phyloP scores from a whole-genome alignment of 2,797 vertebrate genomes.

The Rhincodon typus region DNA sequence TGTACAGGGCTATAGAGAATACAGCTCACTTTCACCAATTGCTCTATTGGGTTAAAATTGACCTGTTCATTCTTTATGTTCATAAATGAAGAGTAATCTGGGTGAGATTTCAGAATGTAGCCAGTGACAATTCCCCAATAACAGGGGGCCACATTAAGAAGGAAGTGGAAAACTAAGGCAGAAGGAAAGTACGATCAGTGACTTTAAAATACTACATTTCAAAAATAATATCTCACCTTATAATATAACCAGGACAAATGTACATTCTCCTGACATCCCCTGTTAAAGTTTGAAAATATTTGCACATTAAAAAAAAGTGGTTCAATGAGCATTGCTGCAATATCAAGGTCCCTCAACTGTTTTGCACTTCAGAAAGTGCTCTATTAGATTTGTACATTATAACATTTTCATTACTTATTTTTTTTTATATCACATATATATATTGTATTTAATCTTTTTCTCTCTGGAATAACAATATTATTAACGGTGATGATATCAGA shows the following conservation, averaged over 20 bases:
- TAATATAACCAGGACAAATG: not conserved
- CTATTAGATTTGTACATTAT: conserved; percentile 17
- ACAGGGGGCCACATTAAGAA: not conserved
- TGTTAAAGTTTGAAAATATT: not conserved
- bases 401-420: conserved; percentile 15
- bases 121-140: not conserved
- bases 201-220: not conserved
- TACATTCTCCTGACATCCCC: not conserved
- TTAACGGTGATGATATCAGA: not conserved
- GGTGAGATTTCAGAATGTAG: not conserved
- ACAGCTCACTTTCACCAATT: not conserved
- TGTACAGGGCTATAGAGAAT: not conserved
- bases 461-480: conserved; percentile 13
- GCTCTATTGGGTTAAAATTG: not conserved
- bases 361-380: conserved; percentile 17
- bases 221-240: not conserved
- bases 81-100: not conserved
- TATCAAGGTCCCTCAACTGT: not conserved
- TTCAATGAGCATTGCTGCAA: not conserved
- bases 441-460: not conserved
- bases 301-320: not conserved
- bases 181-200: not conserved
- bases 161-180: not conserved
- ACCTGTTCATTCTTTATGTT: not conserved
- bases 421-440: not conserved